A percentile compares a stretch with the other conserved stretches of the same genome.
phyloP scores from a whole-genome alignment of 2,888 invertebrate genomes.

The Cerceris rybyensis region DNA sequence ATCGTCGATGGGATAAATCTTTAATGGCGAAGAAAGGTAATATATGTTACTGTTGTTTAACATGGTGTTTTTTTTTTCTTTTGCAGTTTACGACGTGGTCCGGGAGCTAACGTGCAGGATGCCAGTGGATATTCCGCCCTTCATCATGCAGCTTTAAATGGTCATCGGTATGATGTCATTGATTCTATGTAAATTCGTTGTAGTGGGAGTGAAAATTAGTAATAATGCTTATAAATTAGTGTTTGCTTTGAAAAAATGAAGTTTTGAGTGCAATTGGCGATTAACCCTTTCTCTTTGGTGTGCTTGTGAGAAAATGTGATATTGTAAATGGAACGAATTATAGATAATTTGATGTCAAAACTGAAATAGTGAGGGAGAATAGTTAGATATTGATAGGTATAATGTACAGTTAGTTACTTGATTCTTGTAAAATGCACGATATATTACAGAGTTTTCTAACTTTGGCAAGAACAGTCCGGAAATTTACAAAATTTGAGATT shows the following conservation, averaged over 20 bases:
- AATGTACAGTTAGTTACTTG: no score
- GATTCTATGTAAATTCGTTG: not conserved
- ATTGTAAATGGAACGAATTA: not conserved
- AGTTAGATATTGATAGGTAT: no score
- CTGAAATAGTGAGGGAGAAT: no score
- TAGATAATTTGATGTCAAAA: not conserved
- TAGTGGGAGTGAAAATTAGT: not conserved
- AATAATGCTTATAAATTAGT: no score
- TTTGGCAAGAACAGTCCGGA: no score
- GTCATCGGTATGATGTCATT: conserved; percentile 89
- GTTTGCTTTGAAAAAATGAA: no score
- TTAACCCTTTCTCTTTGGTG: no score
- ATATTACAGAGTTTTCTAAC: no score
- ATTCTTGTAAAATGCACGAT: no score
- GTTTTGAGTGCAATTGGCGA: no score
- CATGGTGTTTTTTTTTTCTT: not conserved
- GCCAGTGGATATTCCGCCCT: conserved; percentile 96
- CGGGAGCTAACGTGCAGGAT: conserved; percentile 96
- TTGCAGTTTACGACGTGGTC: conserved; percentile 92
- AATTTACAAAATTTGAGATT: no score
- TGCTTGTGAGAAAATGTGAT: not conserved
- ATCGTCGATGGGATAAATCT: no score
- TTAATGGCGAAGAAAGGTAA: not conserved
- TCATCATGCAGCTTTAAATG: conserved; percentile 96
- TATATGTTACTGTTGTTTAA: not conserved